A percentile compares a stretch with the other conserved stretches of the same genome.
phyloP scores from a whole-genome alignment of 2,888 invertebrate genomes.

The Drosophila parthenogenetica region DNA sequence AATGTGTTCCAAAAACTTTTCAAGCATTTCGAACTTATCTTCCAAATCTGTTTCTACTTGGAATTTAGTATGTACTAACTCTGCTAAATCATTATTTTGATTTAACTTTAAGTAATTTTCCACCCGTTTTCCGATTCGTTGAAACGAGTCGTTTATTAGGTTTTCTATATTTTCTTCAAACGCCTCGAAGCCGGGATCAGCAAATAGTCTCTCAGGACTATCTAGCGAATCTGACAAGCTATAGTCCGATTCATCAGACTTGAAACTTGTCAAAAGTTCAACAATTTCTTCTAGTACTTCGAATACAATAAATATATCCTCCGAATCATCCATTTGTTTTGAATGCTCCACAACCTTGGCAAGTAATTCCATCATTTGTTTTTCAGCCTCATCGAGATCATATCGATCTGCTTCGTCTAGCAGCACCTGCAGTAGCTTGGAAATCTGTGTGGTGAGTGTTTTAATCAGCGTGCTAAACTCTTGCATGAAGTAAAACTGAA shows the following conservation, averaged over 20 bases:
- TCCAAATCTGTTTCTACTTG: conserved; percentile 45
- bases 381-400: conserved; percentile 15
- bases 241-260: conserved; percentile 12
- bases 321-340: conserved; percentile 19
- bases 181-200: conserved; percentile 29
- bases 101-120: conserved; percentile 34
- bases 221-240: too few relatives aligned
- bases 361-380: conserved; percentile 6
- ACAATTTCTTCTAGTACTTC: conserved; percentile 26
- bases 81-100: not conserved
- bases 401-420: conserved; percentile 39
- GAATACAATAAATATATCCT: conserved; percentile 27
- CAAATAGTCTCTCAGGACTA: not conserved
- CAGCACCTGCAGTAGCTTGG: conserved; percentile 39
- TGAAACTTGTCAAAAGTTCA: not conserved
- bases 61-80: conserved; percentile 20
- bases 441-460: conserved; percentile 21
- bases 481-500: conserved; percentile 29
- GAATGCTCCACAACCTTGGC: conserved; percentile 21
- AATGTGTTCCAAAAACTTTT: conserved; percentile 10
- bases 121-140: conserved; percentile 34
- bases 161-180: conserved; percentile 31
- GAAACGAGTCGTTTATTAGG: conserved; percentile 3
- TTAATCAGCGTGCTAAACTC: conserved; percentile 38
- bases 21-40: conserved; percentile 35